Percentiles rank a stretch among this genome's conserved stretches.
phyloP scores from a whole-genome alignment of 2,113 vertebrate genomes.

The Lycaon pictus region DNA sequence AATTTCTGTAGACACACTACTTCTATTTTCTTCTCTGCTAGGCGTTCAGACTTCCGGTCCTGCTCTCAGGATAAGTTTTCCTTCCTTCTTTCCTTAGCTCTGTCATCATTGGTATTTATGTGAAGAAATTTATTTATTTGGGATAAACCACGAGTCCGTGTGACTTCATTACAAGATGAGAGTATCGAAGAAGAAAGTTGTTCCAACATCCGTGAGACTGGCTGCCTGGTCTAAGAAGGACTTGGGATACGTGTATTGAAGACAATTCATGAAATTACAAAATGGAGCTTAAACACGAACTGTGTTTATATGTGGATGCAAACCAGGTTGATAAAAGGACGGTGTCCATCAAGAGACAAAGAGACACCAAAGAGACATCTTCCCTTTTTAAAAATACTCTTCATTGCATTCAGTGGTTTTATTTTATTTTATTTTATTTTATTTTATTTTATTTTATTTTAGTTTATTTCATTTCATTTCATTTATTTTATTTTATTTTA shows the following conservation, averaged over 20 bases:
- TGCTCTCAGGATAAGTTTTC: neutral
- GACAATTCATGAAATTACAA: neutral
- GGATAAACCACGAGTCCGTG: neutral
- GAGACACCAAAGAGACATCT: neutral
- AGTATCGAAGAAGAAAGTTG: neutral
- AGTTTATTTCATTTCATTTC: neutral
- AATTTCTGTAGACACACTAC: neutral
- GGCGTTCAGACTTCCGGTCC: neutral
- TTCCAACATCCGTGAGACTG: neutral
- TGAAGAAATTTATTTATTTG: constrained; percentile 17
- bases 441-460: neutral
- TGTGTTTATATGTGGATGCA: constrained; percentile 2
- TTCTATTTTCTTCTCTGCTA: constrained; percentile 2
- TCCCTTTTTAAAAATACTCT: neutral
- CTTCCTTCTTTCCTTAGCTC: neutral
- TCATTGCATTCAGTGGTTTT: neutral
- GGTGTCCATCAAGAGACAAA: neutral
- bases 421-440: neutral
- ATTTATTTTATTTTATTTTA: no score
- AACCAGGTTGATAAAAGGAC: neutral
- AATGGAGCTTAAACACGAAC: constrained; percentile 45
- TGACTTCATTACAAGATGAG: neutral
- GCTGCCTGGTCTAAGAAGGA: neutral
- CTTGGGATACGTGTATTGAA: neutral
- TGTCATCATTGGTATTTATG: neutral